These are phyloP conservation scores for Saguinus imperator DNA, from an alignment of 2,113 vertebrate genomes.

Conservation along the genomic window DNA sequence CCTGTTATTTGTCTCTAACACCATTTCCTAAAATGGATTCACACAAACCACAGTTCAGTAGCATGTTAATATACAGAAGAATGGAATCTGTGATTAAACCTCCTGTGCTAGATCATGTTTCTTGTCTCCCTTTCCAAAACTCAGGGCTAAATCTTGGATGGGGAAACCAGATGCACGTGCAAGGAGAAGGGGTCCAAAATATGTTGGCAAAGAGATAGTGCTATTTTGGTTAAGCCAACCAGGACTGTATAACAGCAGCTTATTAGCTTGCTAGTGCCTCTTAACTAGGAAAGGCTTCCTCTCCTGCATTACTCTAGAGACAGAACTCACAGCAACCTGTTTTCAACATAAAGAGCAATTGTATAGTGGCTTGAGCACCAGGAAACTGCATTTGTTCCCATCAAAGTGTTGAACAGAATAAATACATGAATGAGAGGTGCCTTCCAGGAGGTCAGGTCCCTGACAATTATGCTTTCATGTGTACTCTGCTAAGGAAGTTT, in stretches of 20 bases:
- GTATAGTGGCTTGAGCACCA: slow-evolving; percentile 70
- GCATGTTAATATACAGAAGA: not conserved
- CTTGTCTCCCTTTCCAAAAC: not conserved
- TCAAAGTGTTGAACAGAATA: slow-evolving; percentile 72
- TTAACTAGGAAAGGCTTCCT: not conserved
- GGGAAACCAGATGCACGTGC: not conserved
- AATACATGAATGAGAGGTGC: slow-evolving; percentile 71
- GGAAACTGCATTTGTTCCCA: slow-evolving; percentile 69
- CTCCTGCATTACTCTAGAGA: not conserved
- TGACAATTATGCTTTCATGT: slow-evolving; percentile 68
- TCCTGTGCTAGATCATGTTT: not conserved
- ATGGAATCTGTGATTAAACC: not conserved
- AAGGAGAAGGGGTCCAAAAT: not conserved
- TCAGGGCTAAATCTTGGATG: not conserved
- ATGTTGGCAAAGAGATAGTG: not conserved
- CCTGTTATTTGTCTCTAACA: not conserved
- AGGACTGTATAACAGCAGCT: not conserved
- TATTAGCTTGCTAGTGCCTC: not conserved
- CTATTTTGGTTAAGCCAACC: not conserved
- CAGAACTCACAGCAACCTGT: not conserved
- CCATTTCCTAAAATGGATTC: slow-evolving; percentile 5
- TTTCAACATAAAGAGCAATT: slow-evolving; percentile 60
- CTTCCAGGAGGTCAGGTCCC: slow-evolving; percentile 66
- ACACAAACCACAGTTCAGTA: not conserved
- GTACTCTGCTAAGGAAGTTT: slow-evolving; percentile 71